Evolutionary conservation across 1,140 invertebrate species (phyloP).

Genomic region (Triops cancriformis): DNA sequence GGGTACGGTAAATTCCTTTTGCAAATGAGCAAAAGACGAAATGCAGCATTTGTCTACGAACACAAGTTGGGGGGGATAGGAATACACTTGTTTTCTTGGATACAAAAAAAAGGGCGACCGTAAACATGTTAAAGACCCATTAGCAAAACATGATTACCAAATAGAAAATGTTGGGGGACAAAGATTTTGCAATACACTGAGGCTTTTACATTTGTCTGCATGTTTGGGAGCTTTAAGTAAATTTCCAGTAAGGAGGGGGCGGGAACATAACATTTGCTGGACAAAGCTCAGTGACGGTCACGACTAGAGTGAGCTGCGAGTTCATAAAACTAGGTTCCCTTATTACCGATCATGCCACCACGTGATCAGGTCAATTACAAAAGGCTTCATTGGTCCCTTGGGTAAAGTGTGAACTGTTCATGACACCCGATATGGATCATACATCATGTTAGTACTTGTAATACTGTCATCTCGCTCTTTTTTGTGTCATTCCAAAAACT

Average conservation of each 20-base stretch:
- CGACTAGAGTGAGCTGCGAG: conserved; percentile 12
- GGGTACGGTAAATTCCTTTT: neutral
- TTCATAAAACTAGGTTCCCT: conserved; percentile 11
- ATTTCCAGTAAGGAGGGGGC: too few species aligned
- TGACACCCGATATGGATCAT: neutral
- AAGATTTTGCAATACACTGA: neutral
- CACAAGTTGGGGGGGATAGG: neutral
- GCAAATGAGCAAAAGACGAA: neutral
- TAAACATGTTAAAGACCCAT: neutral
- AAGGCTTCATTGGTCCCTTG: neutral
- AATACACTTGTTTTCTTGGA: neutral
- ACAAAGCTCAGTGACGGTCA: neutral
- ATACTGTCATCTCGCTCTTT: neutral
- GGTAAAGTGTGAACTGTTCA: neutral
- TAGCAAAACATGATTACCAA: neutral
- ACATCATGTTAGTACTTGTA: neutral
- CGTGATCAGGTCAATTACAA: neutral
- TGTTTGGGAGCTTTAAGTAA: neutral
- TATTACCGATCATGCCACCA: neutral
- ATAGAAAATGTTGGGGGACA: neutral
- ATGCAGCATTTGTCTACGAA: neutral
- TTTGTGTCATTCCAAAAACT: neutral
- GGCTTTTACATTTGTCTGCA: neutral
- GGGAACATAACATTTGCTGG: neutral
- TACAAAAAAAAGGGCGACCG: neutral